phyloP scores from a whole-genome alignment of 2,113 vertebrate species.

The Nerophis ophidion region DNA sequence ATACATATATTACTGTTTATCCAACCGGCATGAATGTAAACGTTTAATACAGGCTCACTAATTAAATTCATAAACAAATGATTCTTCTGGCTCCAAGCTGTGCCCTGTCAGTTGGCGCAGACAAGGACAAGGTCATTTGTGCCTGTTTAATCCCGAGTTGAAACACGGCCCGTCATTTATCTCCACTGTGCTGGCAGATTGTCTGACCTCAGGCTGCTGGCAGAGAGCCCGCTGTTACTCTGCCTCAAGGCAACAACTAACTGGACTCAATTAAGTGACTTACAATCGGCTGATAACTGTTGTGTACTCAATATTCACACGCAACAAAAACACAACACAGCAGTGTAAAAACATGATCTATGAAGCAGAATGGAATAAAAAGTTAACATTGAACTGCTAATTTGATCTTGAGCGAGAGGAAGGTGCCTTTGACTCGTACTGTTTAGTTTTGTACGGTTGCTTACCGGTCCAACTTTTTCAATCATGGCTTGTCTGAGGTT shows the following conservation, averaged over 20 bases:
- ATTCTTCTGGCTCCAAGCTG: constrained; percentile 18
- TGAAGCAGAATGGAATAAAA: no score
- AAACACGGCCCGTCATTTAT: constrained; percentile 43
- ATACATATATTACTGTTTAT: neutral
- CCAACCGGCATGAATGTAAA: neutral
- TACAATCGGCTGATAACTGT: constrained; percentile 2
- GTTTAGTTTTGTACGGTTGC: no score
- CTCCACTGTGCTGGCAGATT: constrained; percentile 58
- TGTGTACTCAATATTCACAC: no score
- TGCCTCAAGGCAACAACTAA: constrained; percentile 8
- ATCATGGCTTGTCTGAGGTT: no score
- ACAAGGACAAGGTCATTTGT: constrained; percentile 25
- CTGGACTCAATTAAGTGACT: constrained; percentile 2
- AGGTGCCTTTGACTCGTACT: no score
- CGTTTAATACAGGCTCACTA: neutral
- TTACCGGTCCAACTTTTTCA: no score
- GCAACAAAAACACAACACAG: no score
- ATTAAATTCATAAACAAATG: constrained; percentile 1
- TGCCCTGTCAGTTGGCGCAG: constrained; percentile 22
- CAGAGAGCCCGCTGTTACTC: constrained; percentile 37
- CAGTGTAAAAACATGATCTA: no score
- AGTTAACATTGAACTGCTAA: no score
- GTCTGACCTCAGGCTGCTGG: constrained; percentile 60
- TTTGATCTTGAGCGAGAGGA: no score
- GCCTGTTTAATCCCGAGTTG: constrained; percentile 30